Evolutionary conservation across 1,140 invertebrate species (phyloP), one percentile per base, ranked within the genome.

Genomic region (Gerris buenoi): DNA sequence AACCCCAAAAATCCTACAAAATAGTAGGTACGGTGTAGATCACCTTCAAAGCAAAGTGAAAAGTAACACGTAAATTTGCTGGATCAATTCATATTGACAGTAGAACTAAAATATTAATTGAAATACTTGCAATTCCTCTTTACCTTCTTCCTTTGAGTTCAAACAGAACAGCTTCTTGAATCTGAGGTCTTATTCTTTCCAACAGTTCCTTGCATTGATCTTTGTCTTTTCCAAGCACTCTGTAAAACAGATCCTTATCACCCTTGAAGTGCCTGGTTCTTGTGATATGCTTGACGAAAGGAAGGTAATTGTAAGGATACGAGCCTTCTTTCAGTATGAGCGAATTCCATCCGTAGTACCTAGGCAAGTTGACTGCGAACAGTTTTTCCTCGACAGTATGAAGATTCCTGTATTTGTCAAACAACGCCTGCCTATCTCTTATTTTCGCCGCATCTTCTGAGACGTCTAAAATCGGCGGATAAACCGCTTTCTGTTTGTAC

Each of bases 321-420:
- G 69, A 61, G 62, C 80, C 74, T 73, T 90, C 86, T 1, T 79
- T 74, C 2, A 92, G 73, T 68, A 83, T 77, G 25, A 85, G 73
- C 27, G 80, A 81, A 69, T 81, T 82, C 79, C 83, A 92, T 5
- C 90, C 89, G 76, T 90, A 92, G 75, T 87, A 90, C 63, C 82
- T 81, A 3, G 87, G 86, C 82, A 92, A 86, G 74, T 90, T 91
- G 2, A 90, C 66, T 72, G 87, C 87, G 60, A 89, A 84, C 65
- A 89, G 79, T 75, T 93, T 93, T 77, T 91, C 88, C 77, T 93
- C 90, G 0, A 90, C 81, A 0, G 88, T 89, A 61, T 84, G 79
- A 46, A 88, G 70, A 5, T 78, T 73, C 71, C 83, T 81, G 25
- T 91, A 82, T 71, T 66, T 71, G n/a, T 71, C 68, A 59, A 60